Percentiles rank a stretch among this genome's conserved stretches.
Conservation (phyloP, 2,888 invertebrate species). For the Noctua pronuba region DNA sequence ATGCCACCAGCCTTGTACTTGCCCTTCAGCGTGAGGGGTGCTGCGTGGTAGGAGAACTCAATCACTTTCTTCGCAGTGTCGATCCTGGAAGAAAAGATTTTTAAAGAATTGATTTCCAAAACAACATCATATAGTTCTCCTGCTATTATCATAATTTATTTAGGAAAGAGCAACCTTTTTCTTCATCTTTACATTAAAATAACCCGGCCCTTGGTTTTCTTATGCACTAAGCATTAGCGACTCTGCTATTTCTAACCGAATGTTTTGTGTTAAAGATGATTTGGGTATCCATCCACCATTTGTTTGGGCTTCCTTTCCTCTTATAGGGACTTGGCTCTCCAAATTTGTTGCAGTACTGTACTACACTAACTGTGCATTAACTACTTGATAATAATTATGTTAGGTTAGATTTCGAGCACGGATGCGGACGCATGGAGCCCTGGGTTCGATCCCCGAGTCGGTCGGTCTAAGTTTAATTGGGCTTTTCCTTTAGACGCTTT, state of each 20-base stretch:
- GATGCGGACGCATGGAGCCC: not conserved
- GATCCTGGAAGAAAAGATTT: conserved; percentile 69
- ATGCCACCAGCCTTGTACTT: conserved; percentile 80
- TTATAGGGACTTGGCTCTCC: not conserved
- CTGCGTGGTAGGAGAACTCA: conserved; percentile 66
- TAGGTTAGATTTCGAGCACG: not conserved
- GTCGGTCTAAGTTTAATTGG: not conserved
- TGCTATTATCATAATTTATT: not conserved
- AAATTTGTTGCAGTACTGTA: too few species aligned
- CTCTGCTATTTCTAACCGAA: not conserved
- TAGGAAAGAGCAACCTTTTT: not conserved
- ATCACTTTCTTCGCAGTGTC: conserved; percentile 75
- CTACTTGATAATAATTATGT: not conserved
- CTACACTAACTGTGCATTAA: not conserved
- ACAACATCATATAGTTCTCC: not conserved
- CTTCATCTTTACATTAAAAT: not conserved
- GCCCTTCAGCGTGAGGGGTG: conserved; percentile 69
- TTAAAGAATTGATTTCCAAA: not conserved
- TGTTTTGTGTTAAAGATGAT: not conserved
- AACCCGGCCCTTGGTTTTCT: too few species aligned
- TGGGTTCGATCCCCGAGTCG: not conserved
- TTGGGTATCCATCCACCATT: too few species aligned
- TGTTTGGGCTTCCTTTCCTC: not conserved
- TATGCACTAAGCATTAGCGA: not conserved
- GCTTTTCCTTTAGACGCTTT: not conserved